Evolutionary conservation across 2,888 invertebrate species (phyloP).

Genomic region (Kryphioiulus occultus): DNA sequence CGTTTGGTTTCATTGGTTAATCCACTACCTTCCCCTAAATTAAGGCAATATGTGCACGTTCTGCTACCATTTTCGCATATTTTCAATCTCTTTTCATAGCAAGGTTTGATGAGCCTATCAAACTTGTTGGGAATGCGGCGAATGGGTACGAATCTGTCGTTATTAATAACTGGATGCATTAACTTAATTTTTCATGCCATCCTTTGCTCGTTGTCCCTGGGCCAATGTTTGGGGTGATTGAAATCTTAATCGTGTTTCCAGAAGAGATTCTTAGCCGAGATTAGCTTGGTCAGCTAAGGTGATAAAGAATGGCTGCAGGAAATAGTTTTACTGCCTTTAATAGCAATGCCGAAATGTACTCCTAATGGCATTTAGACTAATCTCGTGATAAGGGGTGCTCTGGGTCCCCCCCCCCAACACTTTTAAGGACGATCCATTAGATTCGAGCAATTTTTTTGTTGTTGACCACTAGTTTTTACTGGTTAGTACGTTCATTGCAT

Average conservation of each 20-base stretch:
- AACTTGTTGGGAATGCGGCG: background rate
- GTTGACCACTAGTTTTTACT: too few relatives aligned
- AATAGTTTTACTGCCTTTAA: background rate
- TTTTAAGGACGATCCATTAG: too few relatives aligned
- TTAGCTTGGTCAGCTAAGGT: slow-evolving; percentile 38
- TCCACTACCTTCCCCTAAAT: too few relatives aligned
- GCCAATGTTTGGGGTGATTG: background rate
- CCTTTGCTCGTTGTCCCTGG: background rate
- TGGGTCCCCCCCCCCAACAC: too few relatives aligned
- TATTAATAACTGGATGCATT: background rate
- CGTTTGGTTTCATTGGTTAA: too few relatives aligned
- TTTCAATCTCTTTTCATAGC: too few relatives aligned
- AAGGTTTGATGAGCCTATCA: background rate
- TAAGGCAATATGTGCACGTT: background rate
- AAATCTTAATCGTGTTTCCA: background rate
- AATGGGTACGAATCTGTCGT: background rate
- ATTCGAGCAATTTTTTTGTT: too few relatives aligned
- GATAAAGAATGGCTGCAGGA: slow-evolving; percentile 8
- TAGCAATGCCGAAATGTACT: background rate
- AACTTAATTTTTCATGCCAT: background rate
- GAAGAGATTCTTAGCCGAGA: slow-evolving; percentile 31
- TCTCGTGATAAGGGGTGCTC: background rate
- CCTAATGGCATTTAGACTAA: background rate
- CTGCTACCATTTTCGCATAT: background rate
- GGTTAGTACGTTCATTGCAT: too few relatives aligned